Percentiles rank a stretch among this genome's conserved stretches.
These are phyloP conservation scores for Neodontobutis hainanensis DNA, from an alignment of 2,113 vertebrate species.

Conservation along the genomic window DNA sequence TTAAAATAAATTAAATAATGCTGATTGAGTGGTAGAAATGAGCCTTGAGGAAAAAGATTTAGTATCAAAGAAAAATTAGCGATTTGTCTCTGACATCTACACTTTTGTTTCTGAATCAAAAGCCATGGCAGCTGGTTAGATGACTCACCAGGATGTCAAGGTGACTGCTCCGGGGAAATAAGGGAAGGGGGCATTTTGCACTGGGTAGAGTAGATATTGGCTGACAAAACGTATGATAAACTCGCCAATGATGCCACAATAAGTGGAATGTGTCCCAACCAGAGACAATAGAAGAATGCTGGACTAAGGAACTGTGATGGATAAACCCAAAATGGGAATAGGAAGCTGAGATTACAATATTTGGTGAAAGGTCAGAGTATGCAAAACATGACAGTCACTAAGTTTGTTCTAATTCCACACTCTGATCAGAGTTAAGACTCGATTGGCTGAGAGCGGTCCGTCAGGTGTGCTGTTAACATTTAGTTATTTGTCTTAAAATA, in stretches of 20 bases:
- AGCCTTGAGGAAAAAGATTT: slow-evolving; percentile 40
- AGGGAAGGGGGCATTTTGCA: not conserved
- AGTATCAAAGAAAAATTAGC: slow-evolving; percentile 56
- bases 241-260: slow-evolving; percentile 40
- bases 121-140: slow-evolving; percentile 52
- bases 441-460: too few species aligned
- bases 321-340: too few species aligned
- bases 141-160: slow-evolving; percentile 57
- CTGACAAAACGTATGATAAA: slow-evolving; percentile 36
- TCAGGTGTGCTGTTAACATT: too few species aligned
- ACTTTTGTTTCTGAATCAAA: slow-evolving; percentile 45
- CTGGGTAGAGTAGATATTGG: slow-evolving; percentile 32
- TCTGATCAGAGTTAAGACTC: too few species aligned
- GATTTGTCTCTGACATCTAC: slow-evolving; percentile 38
- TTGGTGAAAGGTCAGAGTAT: too few species aligned
- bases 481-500: too few species aligned
- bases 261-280: slow-evolving; percentile 24
- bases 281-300: not conserved
- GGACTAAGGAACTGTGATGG: too few species aligned
- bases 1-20: too few species aligned
- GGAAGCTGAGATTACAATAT: too few species aligned
- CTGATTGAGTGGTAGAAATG: slow-evolving; percentile 41
- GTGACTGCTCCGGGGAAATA: slow-evolving; percentile 25
- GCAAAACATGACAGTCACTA: too few species aligned
- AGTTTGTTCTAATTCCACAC: too few species aligned